A percentile compares a stretch with the other conserved stretches of the same genome.
Evolutionary conservation across 2,113 vertebrate species (phyloP).

Genomic region (Girardinichthys multiradiatus): DNA sequence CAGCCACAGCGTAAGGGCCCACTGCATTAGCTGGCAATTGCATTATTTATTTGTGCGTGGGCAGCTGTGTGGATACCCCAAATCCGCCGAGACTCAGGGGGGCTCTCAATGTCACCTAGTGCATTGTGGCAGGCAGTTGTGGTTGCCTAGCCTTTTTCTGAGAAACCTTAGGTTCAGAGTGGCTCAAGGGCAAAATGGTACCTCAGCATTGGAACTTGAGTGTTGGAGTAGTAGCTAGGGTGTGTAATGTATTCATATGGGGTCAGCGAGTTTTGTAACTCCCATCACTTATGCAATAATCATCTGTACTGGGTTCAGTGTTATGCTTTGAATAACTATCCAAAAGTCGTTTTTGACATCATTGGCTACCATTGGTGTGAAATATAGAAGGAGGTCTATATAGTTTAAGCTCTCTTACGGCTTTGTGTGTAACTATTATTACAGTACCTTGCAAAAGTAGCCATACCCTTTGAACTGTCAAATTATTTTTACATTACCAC

Average conservation of each 20-base stretch:
- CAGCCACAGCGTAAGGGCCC: constrained; percentile 79
- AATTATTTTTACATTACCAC: background rate
- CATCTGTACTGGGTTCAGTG: constrained; percentile 50
- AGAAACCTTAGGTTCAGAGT: constrained; percentile 62
- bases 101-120: constrained; percentile 79
- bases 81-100: constrained; percentile 72
- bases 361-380: constrained; percentile 27
- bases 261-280: constrained; percentile 60
- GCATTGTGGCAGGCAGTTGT: constrained; percentile 66
- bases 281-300: constrained; percentile 66
- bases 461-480: background rate
- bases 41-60: constrained; percentile 84
- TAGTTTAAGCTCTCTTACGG: constrained; percentile 51
- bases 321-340: constrained; percentile 53
- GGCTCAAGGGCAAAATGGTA: constrained; percentile 74
- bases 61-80: constrained; percentile 77
- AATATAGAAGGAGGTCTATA: constrained; percentile 51
- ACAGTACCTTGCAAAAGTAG: background rate
- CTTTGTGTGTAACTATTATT: constrained; percentile 42
- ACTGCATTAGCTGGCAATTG: constrained; percentile 83
- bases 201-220: constrained; percentile 48
- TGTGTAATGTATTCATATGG: constrained; percentile 66
- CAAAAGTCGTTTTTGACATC: constrained; percentile 53
- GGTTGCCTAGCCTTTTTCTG: constrained; percentile 47
- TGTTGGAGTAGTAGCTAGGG: constrained; percentile 66